Evolutionary conservation across 2,113 vertebrate genomes (phyloP).

Genomic region (Neodon shergylaensis): DNA sequence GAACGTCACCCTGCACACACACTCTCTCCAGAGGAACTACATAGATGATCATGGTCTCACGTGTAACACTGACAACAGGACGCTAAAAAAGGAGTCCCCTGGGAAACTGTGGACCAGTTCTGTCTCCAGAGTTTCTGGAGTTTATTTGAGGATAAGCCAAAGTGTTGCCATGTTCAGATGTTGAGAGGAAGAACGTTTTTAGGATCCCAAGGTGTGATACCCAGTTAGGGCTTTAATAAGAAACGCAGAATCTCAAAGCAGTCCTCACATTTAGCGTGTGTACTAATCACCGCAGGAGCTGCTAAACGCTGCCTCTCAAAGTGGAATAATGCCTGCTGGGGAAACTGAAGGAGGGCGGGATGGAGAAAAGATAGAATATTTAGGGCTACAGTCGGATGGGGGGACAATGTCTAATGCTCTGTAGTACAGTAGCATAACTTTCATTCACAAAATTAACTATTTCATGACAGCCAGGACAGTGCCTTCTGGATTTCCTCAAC

Average conservation of each 20-base stretch:
- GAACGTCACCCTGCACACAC: neutral
- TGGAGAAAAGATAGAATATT: neutral
- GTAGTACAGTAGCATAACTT: neutral
- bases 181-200: neutral
- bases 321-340: too few species aligned
- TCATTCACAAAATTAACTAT: neutral
- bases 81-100: neutral
- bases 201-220: neutral
- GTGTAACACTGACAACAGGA: neutral
- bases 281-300: neutral
- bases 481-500: neutral
- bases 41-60: neutral
- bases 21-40: neutral
- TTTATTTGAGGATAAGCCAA: neutral
- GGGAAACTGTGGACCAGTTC: neutral
- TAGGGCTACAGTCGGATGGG: neutral
- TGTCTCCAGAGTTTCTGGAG: conserved; percentile 7
- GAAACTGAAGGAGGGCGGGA: too few species aligned
- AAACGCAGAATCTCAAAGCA: neutral
- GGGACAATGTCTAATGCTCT: neutral
- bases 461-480: neutral
- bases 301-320: neutral
- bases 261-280: neutral
- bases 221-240: neutral
- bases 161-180: neutral